These are phyloP conservation scores for Esperia sulphurella DNA, from an alignment of 2,888 invertebrate species.

Conservation along the genomic window DNA sequence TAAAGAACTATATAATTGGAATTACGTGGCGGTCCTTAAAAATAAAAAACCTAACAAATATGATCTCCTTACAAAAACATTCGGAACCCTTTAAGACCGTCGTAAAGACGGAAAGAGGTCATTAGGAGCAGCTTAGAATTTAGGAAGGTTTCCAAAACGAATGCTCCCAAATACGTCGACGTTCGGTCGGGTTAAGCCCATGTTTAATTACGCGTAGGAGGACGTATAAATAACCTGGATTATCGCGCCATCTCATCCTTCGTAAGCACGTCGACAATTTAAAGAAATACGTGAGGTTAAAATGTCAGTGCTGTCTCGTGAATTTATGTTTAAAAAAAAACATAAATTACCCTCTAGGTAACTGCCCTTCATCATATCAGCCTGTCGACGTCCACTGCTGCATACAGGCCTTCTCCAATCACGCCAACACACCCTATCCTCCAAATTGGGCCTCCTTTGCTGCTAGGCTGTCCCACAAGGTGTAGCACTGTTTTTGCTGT, in stretches of 20 bases:
- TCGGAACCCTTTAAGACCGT: neutral
- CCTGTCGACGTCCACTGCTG: too few species aligned
- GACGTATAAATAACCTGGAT: conserved; percentile 69
- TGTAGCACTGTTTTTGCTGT: too few species aligned
- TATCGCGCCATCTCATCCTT: conserved; percentile 59
- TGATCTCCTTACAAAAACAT: neutral
- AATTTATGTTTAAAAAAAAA: too few species aligned
- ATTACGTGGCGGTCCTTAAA: neutral
- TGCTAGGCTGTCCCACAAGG: too few species aligned
- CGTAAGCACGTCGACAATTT: conserved; percentile 15
- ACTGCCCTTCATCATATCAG: too few species aligned
- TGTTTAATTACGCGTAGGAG: conserved; percentile 55
- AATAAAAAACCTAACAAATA: too few species aligned
- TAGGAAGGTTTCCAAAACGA: conserved; percentile 41
- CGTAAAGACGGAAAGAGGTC: conserved; percentile 39
- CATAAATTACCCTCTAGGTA: too few species aligned
- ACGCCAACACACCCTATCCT: too few species aligned
- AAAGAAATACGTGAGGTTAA: neutral
- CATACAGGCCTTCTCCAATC: too few species aligned
- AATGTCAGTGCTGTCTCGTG: neutral
- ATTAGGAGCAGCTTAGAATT: conserved; percentile 49
- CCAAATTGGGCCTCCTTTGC: too few species aligned
- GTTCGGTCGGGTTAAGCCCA: conserved; percentile 34
- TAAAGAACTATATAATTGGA: neutral
- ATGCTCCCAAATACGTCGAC: conserved; percentile 33